Evolutionary conservation across 2,113 vertebrate species (phyloP).

Genomic region (Ochotona princeps): DNA sequence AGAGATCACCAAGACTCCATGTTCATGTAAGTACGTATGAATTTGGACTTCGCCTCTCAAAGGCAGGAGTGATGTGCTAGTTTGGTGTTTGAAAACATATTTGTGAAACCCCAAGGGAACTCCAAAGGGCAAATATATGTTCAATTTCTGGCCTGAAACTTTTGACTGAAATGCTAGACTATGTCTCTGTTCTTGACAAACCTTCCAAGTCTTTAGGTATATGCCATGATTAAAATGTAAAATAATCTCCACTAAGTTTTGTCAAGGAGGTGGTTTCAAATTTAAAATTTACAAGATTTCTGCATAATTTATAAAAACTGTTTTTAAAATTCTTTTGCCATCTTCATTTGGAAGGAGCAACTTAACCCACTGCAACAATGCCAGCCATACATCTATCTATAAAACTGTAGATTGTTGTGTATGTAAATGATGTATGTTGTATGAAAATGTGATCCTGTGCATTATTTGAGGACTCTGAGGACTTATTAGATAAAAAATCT

Average conservation of each 20-base stretch:
- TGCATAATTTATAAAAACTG: neutral
- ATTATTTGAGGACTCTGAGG: neutral
- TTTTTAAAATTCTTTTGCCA: conserved; percentile 40
- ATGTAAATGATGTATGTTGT: no score
- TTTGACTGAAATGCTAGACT: conserved; percentile 11
- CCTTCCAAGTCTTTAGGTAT: neutral
- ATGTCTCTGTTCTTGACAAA: neutral
- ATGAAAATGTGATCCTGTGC: neutral
- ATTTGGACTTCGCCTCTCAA: neutral
- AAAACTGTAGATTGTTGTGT: no score
- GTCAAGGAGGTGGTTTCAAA: neutral
- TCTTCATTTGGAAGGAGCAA: neutral
- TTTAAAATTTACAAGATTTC: neutral
- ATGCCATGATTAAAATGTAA: neutral
- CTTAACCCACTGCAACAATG: no score
- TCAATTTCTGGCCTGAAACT: neutral
- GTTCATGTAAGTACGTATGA: neutral
- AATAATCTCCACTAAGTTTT: neutral
- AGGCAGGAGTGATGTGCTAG: neutral
- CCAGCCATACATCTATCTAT: no score
- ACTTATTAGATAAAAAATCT: no score
- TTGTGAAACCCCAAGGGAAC: neutral
- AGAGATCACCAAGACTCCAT: neutral
- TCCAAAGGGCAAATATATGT: neutral
- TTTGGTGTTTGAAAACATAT: conserved; percentile 12